Conservation (phyloP, 2,113 vertebrate genomes). For the Kobus ellipsiprymnus region DNA sequence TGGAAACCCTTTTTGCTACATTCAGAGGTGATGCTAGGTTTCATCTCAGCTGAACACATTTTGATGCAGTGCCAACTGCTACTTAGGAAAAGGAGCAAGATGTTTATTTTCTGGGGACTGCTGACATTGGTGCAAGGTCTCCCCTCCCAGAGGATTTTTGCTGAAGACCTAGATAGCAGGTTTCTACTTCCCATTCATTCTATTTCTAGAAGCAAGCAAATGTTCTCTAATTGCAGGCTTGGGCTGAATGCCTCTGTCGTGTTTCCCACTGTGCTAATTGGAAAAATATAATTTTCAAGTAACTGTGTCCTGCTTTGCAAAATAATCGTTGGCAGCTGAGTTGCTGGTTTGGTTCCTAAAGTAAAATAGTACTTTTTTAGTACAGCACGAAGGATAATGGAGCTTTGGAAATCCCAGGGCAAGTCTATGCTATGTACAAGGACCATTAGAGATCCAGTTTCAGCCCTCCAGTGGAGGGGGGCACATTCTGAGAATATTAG, state of each 20-base stretch:
- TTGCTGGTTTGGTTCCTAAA: conserved; percentile 40
- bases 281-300: conserved; percentile 69
- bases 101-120: conserved; percentile 1
- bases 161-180: conserved; percentile 62
- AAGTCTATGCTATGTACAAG: not conserved
- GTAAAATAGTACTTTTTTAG: conserved; percentile 29
- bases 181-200: conserved; percentile 52
- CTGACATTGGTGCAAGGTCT: not conserved
- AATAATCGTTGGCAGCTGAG: conserved; percentile 56
- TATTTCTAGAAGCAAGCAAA: conserved; percentile 67
- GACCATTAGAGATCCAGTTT: not conserved
- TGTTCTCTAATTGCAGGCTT: conserved; percentile 70
- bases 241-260: conserved; percentile 54
- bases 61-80: not conserved
- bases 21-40: not conserved
- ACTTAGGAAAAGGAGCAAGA: not conserved
- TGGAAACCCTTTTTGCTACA: not conserved
- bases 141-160: not conserved
- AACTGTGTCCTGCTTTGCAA: conserved; percentile 60
- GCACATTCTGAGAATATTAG: not conserved
- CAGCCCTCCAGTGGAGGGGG: not conserved
- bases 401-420: not conserved
- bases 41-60: not conserved
- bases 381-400: not conserved
- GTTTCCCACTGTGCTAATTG: conserved; percentile 71